Conservation (phyloP, 1,140 invertebrate genomes). For the Euwallacea similis region DNA sequence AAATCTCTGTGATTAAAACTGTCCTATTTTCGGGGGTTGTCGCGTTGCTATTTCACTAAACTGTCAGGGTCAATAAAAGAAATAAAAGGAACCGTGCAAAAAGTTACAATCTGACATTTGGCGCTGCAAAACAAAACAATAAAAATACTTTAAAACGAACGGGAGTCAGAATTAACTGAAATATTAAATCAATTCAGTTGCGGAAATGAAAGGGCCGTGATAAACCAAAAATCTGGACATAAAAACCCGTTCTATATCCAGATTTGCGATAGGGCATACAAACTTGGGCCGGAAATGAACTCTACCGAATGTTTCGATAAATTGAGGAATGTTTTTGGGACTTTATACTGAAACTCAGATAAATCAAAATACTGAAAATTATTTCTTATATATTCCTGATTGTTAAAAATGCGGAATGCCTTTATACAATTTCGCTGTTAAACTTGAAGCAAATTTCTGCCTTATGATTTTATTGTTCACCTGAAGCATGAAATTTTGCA, state of each 20-base stretch:
- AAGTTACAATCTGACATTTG: no score
- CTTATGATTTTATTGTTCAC: slow-evolving; percentile 1
- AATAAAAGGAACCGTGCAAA: no score
- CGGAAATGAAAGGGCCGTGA: slow-evolving; percentile 3
- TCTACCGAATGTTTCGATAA: slow-evolving; percentile 2
- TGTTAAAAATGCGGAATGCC: background rate
- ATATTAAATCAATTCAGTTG: slow-evolving; percentile 6
- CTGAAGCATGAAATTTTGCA: slow-evolving; percentile 12
- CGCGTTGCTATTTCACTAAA: no score
- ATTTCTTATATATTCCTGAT: background rate
- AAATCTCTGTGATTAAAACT: no score
- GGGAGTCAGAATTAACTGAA: background rate
- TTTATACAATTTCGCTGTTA: background rate
- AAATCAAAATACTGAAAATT: background rate
- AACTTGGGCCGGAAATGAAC: slow-evolving; percentile 2
- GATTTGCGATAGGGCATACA: background rate
- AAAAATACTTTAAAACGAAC: background rate
- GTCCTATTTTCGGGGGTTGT: no score
- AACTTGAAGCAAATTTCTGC: background rate
- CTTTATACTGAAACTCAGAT: background rate
- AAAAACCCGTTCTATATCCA: background rate
- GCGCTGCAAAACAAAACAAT: no score
- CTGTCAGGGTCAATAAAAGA: no score
- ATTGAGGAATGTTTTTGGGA: background rate
- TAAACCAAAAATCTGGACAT: slow-evolving; percentile 7